A percentile compares a stretch with the other conserved stretches of the same genome.
Evolutionary conservation across 1,140 invertebrate genomes (phyloP).

Genomic region (Uloborus diversus): DNA sequence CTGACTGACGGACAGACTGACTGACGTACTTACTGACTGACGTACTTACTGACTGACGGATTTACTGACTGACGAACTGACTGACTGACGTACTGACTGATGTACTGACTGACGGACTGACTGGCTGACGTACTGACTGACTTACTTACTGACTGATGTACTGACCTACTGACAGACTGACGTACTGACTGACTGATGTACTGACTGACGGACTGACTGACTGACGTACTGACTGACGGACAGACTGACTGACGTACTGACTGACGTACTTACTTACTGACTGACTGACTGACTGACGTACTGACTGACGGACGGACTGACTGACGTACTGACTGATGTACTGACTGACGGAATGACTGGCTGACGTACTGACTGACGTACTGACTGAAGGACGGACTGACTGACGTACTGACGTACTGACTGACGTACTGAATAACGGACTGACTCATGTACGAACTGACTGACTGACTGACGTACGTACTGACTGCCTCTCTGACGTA

Average conservation of each 20-base stretch:
- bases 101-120: neutral
- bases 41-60: neutral
- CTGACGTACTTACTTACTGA: too few relatives aligned
- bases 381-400: neutral
- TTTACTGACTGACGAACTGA: neutral
- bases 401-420: neutral
- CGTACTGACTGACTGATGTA: too few relatives aligned
- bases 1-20: neutral
- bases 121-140: neutral
- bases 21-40: neutral
- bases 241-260: too few relatives aligned
- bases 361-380: neutral
- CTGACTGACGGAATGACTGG: neutral
- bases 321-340: neutral
- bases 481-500: neutral
- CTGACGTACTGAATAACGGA: too few relatives aligned
- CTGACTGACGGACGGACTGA: neutral
- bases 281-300: too few relatives aligned
- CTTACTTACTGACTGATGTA: neutral
- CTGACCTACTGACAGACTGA: too few relatives aligned
- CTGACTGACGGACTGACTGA: too few relatives aligned
- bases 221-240: too few relatives aligned
- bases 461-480: neutral
- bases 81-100: neutral
- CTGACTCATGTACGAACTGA: too few relatives aligned